These are phyloP conservation scores for Stictonetta naevosa DNA, from an alignment of 2,113 vertebrate species.

Conservation along the genomic window DNA sequence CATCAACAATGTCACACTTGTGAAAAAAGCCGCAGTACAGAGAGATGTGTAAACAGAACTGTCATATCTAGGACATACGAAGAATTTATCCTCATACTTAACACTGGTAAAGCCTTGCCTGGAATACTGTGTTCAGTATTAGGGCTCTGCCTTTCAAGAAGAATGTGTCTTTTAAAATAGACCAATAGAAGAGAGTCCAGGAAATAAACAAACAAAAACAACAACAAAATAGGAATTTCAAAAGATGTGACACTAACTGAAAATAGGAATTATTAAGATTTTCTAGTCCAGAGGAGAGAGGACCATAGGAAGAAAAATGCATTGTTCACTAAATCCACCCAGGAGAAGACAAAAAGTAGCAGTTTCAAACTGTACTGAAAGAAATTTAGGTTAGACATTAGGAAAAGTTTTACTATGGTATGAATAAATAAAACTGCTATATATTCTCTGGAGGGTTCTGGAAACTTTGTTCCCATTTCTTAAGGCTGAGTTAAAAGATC, in stretches of 20 bases:
- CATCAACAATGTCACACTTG: neutral
- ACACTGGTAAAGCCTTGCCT: neutral
- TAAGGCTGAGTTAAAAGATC: neutral
- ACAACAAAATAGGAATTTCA: neutral
- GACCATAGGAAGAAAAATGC: neutral
- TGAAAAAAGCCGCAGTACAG: neutral
- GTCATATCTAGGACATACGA: constrained; percentile 18
- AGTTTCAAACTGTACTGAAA: neutral
- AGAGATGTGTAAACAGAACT: constrained; percentile 27
- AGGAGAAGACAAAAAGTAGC: neutral
- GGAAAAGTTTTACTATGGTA: neutral
- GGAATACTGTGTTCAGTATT: neutral
- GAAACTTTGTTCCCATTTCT: neutral
- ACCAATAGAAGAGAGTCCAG: neutral
- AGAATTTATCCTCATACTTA: neutral
- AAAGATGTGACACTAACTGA: neutral
- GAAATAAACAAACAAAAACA: rapidly evolving
- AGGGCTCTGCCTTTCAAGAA: neutral
- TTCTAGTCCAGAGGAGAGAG: neutral
- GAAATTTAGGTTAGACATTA: neutral
- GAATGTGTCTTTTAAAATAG: neutral
- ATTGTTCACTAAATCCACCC: neutral
- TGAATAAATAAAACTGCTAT: neutral
- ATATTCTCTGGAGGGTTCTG: neutral
- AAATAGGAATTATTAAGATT: neutral